Conservation (phyloP, 2,888 invertebrate species). For the Romanomermis culicivorax region DNA sequence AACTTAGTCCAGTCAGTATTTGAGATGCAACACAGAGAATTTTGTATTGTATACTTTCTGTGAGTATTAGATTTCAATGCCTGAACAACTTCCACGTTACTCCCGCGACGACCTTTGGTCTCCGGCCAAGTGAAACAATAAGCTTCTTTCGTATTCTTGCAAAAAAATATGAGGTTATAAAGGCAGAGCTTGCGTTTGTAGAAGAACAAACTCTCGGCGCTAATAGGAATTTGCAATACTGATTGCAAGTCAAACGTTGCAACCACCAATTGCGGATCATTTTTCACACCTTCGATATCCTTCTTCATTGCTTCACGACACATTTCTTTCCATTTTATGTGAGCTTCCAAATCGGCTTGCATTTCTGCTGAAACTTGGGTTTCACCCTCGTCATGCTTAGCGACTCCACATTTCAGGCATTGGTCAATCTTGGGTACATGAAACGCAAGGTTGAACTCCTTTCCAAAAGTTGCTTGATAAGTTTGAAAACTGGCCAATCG, state of each 20-base stretch:
- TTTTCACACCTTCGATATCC: not conserved
- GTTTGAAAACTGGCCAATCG: not conserved
- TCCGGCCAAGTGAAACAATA: slow-evolving; percentile 1
- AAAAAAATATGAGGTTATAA: not conserved
- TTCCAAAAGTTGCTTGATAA: not conserved
- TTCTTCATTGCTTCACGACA: not conserved
- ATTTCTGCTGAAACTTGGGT: not conserved
- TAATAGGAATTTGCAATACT: slow-evolving; percentile 2
- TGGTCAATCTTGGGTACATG: slow-evolving; percentile 3
- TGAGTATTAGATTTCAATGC: too few species aligned
- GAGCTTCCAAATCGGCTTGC: not conserved
- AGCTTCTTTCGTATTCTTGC: not conserved
- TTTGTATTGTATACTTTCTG: too few species aligned
- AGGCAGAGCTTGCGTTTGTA: slow-evolving; percentile 1
- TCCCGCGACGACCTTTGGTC: not conserved
- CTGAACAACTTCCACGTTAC: too few species aligned
- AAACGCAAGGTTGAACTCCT: slow-evolving; percentile 2
- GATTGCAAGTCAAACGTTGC: slow-evolving; percentile 2
- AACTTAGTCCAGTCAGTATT: too few species aligned
- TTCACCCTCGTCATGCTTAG: not conserved
- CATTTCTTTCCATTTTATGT: not conserved
- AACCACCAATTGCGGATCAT: not conserved
- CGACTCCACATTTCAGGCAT: not conserved
- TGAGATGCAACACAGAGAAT: too few species aligned
- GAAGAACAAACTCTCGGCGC: not conserved